phyloP scores from a whole-genome alignment of 2,797 vertebrate species.

The Scolopax bukidnonensis region DNA sequence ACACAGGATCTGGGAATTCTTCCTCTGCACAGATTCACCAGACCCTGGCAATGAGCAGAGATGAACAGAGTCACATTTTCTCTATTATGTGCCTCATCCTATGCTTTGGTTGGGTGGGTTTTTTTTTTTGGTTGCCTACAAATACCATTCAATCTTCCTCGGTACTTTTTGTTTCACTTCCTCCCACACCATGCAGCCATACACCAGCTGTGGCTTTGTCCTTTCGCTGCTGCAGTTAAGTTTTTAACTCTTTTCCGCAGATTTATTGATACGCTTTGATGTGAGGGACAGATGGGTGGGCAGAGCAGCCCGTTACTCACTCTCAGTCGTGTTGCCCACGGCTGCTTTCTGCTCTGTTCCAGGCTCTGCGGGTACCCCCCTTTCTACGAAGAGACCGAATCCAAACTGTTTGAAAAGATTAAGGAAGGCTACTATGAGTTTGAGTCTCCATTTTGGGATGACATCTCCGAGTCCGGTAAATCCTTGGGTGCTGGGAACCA shows the following conservation, averaged over 20 bases:
- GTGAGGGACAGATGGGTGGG: neutral
- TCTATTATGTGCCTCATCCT: neutral
- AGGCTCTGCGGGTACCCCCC: constrained; percentile 95
- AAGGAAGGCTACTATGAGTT: constrained; percentile 92
- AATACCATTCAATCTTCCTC: neutral
- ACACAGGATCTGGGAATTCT: fast-evolving
- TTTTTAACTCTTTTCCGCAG: constrained; percentile 5
- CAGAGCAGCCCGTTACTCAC: neutral
- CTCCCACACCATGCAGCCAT: constrained; percentile 13
- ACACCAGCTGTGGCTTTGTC: constrained; percentile 53
- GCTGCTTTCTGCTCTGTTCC: neutral
- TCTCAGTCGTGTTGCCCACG: fast-evolving
- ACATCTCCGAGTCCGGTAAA: constrained; percentile 93
- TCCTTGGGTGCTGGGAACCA: fast-evolving
- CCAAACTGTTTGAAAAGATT: constrained; percentile 91
- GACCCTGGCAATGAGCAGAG: neutral
- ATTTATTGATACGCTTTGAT: neutral
- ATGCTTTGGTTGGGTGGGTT: neutral
- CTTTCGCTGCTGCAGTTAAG: neutral
- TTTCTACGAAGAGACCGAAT: constrained; percentile 94
- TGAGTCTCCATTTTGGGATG: constrained; percentile 94
- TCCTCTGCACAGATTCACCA: neutral
- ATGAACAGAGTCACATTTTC: neutral
- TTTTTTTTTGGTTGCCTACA: neutral
- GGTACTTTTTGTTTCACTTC: neutral